phyloP scores from a whole-genome alignment of 2,797 vertebrate genomes.

The Trematocara caparti region DNA sequence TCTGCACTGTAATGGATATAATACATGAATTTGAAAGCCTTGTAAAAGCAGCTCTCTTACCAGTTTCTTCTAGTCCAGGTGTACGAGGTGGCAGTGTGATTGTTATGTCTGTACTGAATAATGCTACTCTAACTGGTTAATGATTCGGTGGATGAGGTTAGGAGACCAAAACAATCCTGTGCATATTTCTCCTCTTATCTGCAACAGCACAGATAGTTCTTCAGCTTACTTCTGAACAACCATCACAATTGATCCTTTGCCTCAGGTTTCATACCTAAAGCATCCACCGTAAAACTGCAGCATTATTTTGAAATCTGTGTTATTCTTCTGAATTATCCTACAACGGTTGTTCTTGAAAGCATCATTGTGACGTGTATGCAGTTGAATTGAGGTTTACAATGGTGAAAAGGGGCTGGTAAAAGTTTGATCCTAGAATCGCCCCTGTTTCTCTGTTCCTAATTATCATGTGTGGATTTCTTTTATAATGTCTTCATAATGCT shows the following conservation, averaged over 20 bases:
- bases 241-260: background rate
- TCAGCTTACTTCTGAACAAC: background rate
- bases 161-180: background rate
- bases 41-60: background rate
- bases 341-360: background rate
- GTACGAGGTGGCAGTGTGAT: background rate
- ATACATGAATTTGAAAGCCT: background rate
- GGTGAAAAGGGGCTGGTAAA: background rate
- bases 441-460: background rate
- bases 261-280: background rate
- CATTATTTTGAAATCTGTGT: background rate
- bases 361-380: background rate
- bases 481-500: background rate
- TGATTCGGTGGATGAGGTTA: background rate
- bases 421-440: background rate
- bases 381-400: background rate
- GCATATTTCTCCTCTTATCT: background rate
- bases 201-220: background rate
- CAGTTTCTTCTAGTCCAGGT: background rate
- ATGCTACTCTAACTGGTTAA: background rate
- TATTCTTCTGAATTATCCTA: background rate
- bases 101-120: background rate
- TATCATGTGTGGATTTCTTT: background rate
- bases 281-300: background rate
- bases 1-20: background rate